Conservation (phyloP, 2,888 invertebrate genomes). For the Tipula vernalis region DNA sequence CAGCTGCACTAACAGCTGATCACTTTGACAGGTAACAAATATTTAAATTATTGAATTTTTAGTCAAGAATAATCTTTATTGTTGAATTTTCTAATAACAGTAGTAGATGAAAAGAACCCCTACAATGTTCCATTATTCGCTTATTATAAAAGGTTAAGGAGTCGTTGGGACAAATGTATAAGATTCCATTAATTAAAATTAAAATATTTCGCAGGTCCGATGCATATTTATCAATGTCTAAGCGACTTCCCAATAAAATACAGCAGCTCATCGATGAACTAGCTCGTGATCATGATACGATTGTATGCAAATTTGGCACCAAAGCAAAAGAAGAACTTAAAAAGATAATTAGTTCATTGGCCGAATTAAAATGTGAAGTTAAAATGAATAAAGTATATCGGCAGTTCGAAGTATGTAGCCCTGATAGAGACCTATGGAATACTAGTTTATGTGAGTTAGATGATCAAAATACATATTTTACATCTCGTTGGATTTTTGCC, state of each 20-base stretch:
- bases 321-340: constrained; percentile 50
- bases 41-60: no score
- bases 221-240: background rate
- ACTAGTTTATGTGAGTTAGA: constrained; percentile 42
- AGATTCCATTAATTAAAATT: background rate
- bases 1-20: no score
- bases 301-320: background rate
- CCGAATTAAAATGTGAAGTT: constrained; percentile 78
- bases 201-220: background rate
- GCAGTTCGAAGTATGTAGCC: constrained; percentile 32
- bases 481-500: constrained; percentile 71
- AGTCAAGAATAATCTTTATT: no score
- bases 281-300: background rate
- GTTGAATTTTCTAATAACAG: no score
- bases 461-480: constrained; percentile 47
- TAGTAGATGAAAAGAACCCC: background rate
- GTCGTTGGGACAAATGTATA: background rate
- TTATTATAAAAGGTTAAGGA: background rate
- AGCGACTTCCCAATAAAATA: background rate
- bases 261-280: background rate
- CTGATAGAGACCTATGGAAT: constrained; percentile 60
- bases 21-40: no score
- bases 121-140: background rate
- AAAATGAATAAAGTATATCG: constrained; percentile 76
- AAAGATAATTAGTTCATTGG: constrained; percentile 54